Evolutionary conservation across 2,113 vertebrate species (phyloP).

Genomic region (Cnemophilus loriae): DNA sequence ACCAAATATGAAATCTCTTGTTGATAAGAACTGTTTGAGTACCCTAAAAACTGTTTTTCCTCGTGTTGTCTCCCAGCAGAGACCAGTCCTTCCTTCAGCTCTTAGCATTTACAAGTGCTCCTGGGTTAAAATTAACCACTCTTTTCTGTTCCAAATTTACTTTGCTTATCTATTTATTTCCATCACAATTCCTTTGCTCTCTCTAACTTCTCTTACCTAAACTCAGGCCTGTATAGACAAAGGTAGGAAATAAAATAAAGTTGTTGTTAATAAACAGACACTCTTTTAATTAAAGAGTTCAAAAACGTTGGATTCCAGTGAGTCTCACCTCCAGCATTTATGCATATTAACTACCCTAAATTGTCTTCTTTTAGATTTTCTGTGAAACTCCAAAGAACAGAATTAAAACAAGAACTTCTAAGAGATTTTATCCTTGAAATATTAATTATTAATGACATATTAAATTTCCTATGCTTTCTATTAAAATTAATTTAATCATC

Average conservation of each 20-base stretch:
- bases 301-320: not conserved
- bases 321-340: not conserved
- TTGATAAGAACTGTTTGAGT: not conserved
- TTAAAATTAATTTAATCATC: not conserved
- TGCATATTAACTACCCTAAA: not conserved
- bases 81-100: not conserved
- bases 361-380: not conserved
- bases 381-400: not conserved
- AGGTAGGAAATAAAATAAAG: not conserved
- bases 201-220: not conserved
- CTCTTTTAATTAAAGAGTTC: not conserved
- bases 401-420: not conserved
- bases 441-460: not conserved
- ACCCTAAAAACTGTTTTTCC: not conserved
- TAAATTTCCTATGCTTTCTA: not conserved
- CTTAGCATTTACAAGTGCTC: not conserved
- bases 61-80: not conserved
- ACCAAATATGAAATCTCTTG: not conserved
- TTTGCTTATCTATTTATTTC: not conserved
- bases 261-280: not conserved
- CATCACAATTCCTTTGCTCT: not conserved
- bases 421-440: slow-evolving; percentile 2
- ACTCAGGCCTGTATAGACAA: not conserved
- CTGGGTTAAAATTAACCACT: not conserved
- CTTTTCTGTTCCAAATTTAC: not conserved